Base-by-base conservation (phyloP, 2,797 vertebrate species). In the Gorsachius magnificus region DNA sequence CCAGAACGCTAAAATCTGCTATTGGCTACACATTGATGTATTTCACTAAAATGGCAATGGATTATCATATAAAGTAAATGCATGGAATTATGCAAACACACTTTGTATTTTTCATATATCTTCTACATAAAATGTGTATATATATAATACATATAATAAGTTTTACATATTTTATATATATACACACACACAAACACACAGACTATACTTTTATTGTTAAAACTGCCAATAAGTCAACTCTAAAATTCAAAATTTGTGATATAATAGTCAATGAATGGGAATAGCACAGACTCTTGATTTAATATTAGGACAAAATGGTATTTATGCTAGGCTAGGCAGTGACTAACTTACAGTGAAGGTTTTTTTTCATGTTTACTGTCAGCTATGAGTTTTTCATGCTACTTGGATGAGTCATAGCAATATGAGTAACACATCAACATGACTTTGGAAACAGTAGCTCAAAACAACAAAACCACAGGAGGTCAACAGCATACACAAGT, bases 381-480 rank as follows among this genome's bases (percentile, higher is more conserved):
- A 97, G 90, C 79, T 92, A 82, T 56, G 76, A 89, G 85, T 78
- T 90, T 61, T 92, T 93, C 95, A 88, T 94, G 56, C 86, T 95
- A 92, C 31, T 92, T 56, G 57, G 83, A 91, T 96, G 96, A 97
- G 93, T 97, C 95, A 97, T 4, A 90, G 94, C 63, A 94, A 92
- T 90, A 95, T 74, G 90, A 93, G 90, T 93, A 95, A 93, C 87
- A 65, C 43, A 97, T 91, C 82, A 95, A 71, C 78, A 92, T 76
- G 56, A 87, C 95, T 94, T 94, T 95, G 88, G 94, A 95, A 96
- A 97, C 95, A 88, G 89, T 77, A 95, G 87, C 57, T 93, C 81
- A 85, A 90, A 97, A 96, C 93, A 95, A 96, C 94, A 97, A 93
- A 95, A 91, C 77, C 90, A 81, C 46, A 84, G 65, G 83, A 95